These are phyloP conservation scores for Megalurothrips usitatus DNA, from an alignment of 2,888 invertebrate genomes.

Conservation along the genomic window DNA sequence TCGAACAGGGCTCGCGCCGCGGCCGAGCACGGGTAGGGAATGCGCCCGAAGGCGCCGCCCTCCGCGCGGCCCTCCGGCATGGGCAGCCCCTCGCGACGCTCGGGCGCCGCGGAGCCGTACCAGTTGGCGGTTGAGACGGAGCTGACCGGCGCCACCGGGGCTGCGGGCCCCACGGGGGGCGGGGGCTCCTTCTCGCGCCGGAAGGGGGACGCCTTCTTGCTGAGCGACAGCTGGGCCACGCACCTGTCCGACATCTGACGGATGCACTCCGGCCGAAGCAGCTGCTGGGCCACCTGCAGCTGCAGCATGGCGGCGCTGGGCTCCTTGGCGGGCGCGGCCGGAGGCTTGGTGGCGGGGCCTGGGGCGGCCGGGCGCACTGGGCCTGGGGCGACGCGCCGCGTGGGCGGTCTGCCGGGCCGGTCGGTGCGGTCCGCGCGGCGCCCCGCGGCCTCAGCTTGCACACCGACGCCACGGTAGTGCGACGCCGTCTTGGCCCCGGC, in stretches of 20 bases:
- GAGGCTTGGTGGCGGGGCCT: not conserved
- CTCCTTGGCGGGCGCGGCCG: not conserved
- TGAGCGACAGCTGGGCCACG: not conserved
- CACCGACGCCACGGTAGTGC: not conserved
- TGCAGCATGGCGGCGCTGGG: conserved; percentile 17
- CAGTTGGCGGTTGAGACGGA: not conserved
- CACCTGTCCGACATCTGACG: conserved; percentile 7
- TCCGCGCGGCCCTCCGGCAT: not conserved
- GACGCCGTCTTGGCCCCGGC: not conserved
- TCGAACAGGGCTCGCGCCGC: too few relatives aligned
- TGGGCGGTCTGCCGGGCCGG: not conserved
- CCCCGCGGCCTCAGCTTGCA: not conserved
- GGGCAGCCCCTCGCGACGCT: not conserved
- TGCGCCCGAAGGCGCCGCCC: not conserved
- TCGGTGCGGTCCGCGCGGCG: not conserved
- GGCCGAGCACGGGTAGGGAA: too few relatives aligned
- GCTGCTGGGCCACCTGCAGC: conserved; percentile 4
- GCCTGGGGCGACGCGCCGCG: not conserved
- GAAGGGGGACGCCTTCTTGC: not conserved
- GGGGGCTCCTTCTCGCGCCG: not conserved
- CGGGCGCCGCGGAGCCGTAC: not conserved
- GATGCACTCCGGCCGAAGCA: conserved; percentile 13
- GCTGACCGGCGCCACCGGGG: not conserved
- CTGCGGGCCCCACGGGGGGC: not conserved
- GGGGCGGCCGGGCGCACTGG: not conserved